Evolutionary conservation across 1,140 invertebrate species (phyloP), one percentile per base, ranked within the genome.

Genomic region (Drosophila bifasciata): DNA sequence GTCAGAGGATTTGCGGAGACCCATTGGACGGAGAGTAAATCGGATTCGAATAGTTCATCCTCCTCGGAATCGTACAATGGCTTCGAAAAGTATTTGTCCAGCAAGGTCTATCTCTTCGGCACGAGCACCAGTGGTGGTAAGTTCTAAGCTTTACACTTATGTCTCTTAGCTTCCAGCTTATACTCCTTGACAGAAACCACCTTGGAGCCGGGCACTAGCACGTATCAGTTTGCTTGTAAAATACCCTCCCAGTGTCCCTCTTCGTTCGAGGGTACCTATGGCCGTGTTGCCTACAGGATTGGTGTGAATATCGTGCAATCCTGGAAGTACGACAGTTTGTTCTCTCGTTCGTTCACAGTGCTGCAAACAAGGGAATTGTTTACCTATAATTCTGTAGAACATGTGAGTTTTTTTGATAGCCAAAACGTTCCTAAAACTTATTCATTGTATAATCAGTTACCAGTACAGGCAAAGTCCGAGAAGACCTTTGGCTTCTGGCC

Each of bases 321-420:
- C 15, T 96, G 95, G 95, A 95, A 94, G 52, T 95, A 95, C 70
- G 95, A 96, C 92, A 93, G 95, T 68, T 93, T 94, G 60, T 93
- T 93, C 43, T 95, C 95, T 91, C 93, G 92, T 63, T 93, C 94
- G 1, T 96, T 96, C 74, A 96, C 95, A 9, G 94, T 96, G 5
- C 92, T 96, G 5, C 93, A 94, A 73, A 93, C 94, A 2, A 93
- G 95, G 61, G 95, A 96, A 91, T 93, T 96, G 13, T 96, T 96
- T 89, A 91, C 92, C 59, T 93, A 94, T 16, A 41, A 57, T 0
- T 55, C 59, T 11, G 50, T 75, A 15, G 55, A 89, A 3, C 67
- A 61, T 40, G 85, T 89, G 52, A 63, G 66, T 49, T 57, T 0
- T 57, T 0, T 44, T 32, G 1, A n/a, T 13, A 0, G 5, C 21